Evolutionary conservation across 2,888 invertebrate species (phyloP), one percentile per base, ranked within the genome.

Genomic region (Harpalus rubripes): DNA sequence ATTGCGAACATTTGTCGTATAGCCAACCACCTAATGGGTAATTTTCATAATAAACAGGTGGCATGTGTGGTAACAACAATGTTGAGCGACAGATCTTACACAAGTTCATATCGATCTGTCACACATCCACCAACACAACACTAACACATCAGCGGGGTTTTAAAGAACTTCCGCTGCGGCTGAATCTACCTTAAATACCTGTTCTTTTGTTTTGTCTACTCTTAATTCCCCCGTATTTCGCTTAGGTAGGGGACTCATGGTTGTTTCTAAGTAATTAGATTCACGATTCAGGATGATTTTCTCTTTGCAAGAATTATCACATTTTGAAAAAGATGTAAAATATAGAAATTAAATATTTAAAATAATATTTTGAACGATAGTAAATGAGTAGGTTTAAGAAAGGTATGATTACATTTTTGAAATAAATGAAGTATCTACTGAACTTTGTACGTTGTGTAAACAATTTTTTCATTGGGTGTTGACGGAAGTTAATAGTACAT

Each of bases 171-270:
- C 76, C 56, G 56, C n/a, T 8, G 26, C 41, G 59, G 7, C 61
- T 76, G 74, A 41, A 83, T 61, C 83, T 58, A 12, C 83, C 83
- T 76, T 74, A 83, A 76, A 83, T 83, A 83, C 74, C 76, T 83
- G 83, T 61, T 83, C 82, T 83, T 83, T 83, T 83, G 83, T 83
- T 83, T 83, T 61, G 74, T 83, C 76, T 61, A 76, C 83, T 74
- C 61, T 41, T 83, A 74, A 83, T 83, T 74, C 58, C 39, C 68
- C 39, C 68, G 83, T 74, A 83, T 82, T 82, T 82, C 74, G 68
- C 74, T 82, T 22, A 18, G 63, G 22, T 22, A 32, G 26, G 68
- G 26, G n/a, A 18, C 26, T n/a, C 76, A 1, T n/a, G 52, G 81
- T 81, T 81, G 63, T 81, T 81, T 81, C 44, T 63, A 65, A 81